These are phyloP conservation scores for Hylaeus volcanicus DNA, from an alignment of 1,140 invertebrate species.

Conservation along the genomic window DNA sequence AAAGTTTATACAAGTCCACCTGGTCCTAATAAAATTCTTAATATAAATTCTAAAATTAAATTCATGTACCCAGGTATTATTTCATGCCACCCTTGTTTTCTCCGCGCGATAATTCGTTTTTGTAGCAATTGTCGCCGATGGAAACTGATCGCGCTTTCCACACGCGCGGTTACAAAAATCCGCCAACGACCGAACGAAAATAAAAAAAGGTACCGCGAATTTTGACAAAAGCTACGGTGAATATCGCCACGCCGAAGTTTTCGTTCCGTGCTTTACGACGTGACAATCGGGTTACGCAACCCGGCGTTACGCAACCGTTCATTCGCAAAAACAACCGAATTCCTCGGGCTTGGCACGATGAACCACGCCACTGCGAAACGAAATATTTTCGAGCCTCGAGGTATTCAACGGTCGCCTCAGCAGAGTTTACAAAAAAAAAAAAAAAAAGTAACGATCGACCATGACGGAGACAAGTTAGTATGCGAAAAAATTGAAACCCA, in stretches of 20 bases:
- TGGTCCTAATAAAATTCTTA: no score
- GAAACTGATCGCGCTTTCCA: no score
- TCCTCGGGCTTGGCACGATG: slow-evolving; percentile 39
- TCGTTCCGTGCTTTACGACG: slow-evolving; percentile 1
- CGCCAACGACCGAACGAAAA: neutral
- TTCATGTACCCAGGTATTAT: no score
- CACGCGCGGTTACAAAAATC: no score
- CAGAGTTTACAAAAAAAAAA: neutral
- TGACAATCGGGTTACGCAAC: slow-evolving; percentile 37
- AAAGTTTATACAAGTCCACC: no score
- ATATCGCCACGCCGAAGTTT: neutral
- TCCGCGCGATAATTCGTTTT: no score
- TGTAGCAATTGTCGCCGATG: no score
- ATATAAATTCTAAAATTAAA: no score
- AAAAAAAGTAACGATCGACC: neutral
- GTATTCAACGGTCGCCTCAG: neutral
- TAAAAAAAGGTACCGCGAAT: neutral
- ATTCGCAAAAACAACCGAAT: slow-evolving; percentile 45
- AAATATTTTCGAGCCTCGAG: slow-evolving; percentile 34
- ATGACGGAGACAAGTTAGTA: neutral
- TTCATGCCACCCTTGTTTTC: no score
- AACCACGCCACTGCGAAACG: slow-evolving; percentile 4
- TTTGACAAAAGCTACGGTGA: neutral
- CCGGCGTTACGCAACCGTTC: slow-evolving; percentile 25
- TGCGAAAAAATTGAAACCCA: neutral